Percentiles rank a stretch among this genome's conserved stretches.
Conservation (phyloP, 2,888 invertebrate species). For the Drosophila colorata region DNA sequence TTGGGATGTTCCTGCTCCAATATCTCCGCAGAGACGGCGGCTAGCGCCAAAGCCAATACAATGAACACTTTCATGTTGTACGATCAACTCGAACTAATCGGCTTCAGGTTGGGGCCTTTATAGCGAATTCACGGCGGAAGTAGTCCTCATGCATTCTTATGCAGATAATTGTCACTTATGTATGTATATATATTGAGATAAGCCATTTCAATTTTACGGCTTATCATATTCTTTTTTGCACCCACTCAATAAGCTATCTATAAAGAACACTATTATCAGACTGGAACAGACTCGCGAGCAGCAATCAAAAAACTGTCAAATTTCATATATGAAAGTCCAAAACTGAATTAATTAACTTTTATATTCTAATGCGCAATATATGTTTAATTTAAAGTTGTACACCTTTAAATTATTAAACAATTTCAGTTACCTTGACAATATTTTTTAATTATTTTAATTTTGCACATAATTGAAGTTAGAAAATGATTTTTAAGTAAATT, state of each 20-base stretch:
- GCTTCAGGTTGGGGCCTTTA: slow-evolving; percentile 5
- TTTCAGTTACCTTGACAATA: not conserved
- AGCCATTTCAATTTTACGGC: not conserved
- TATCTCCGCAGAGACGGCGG: slow-evolving; percentile 24
- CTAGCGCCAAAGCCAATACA: slow-evolving; percentile 21
- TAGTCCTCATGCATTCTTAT: not conserved
- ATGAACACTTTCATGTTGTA: slow-evolving; percentile 40
- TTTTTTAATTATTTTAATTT: not conserved
- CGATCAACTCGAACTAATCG: slow-evolving; percentile 6
- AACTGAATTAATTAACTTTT: slow-evolving; percentile 3
- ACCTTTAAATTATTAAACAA: not conserved
- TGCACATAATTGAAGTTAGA: not conserved
- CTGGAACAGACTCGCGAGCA: not conserved
- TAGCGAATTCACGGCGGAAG: slow-evolving; percentile 1
- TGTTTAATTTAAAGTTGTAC: not conserved
- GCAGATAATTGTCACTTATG: not conserved
- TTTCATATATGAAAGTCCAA: slow-evolving; percentile 4
- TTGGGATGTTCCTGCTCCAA: slow-evolving; percentile 35
- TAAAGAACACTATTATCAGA: slow-evolving; percentile 1
- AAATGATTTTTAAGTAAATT: not conserved
- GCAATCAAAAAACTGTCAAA: not conserved
- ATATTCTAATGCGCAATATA: not conserved
- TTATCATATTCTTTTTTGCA: slow-evolving; percentile 12
- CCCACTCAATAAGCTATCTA: slow-evolving; percentile 16
- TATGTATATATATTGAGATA: not conserved